These are phyloP conservation scores for Spinus pinus DNA, from an alignment of 2,797 vertebrate species.

Conservation along the genomic window DNA sequence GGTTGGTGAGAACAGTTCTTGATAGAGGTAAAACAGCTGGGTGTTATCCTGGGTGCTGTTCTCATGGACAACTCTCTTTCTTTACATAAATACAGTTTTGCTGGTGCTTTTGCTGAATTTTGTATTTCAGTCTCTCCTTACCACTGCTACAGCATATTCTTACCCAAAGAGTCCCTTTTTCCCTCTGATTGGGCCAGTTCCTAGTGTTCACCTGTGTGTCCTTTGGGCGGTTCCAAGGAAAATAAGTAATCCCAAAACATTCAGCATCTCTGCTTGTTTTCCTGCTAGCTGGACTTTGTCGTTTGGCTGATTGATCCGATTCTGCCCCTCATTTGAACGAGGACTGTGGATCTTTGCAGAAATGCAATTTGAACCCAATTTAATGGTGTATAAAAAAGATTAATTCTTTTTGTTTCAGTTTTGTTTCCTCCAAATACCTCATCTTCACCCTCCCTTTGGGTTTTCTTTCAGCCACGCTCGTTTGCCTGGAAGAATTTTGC, in stretches of 20 bases:
- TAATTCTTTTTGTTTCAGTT: not conserved
- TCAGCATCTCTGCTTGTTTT: not conserved
- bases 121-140: fast-evolving
- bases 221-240: not conserved
- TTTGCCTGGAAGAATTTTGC: slow-evolving; percentile 2
- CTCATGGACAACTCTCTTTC: not conserved
- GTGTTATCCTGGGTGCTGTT: not conserved
- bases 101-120: not conserved
- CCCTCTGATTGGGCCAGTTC: fast-evolving
- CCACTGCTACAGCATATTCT: fast-evolving
- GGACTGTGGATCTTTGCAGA: not conserved
- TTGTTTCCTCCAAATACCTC: not conserved
- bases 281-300: not conserved
- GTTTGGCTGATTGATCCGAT: not conserved
- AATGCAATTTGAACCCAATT: not conserved
- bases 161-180: not conserved
- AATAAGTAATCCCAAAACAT: not conserved
- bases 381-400: not conserved
- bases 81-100: not conserved
- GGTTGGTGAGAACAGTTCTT: not conserved
- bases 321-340: not conserved
- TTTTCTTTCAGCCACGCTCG: not conserved
- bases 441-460: not conserved
- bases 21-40: not conserved
- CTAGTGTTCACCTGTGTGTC: not conserved